Evolutionary conservation across 2,888 invertebrate genomes (phyloP).

Genomic region (Penaeus monodon): DNA sequence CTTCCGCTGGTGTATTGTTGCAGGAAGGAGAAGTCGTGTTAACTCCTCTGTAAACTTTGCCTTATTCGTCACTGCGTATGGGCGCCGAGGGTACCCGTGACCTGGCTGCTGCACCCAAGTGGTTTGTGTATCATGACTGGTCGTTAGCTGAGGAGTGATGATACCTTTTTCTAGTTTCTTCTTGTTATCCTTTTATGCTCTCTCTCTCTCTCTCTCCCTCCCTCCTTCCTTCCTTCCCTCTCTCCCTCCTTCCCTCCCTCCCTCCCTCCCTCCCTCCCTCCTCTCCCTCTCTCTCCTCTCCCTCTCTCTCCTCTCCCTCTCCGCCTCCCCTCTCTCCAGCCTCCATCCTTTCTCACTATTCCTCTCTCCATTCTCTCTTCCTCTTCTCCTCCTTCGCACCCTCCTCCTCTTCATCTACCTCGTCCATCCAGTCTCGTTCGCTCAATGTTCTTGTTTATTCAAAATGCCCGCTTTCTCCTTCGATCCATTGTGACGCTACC

Average conservation of each 20-base stretch:
- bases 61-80: too few relatives aligned
- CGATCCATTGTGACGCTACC: too few relatives aligned
- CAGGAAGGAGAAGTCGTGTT: too few relatives aligned
- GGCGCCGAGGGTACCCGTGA: too few relatives aligned
- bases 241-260: neutral
- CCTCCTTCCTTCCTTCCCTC: neutral
- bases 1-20: too few relatives aligned
- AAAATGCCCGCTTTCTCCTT: neutral
- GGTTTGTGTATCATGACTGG: too few relatives aligned
- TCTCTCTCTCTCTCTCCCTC: neutral
- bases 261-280: neutral
- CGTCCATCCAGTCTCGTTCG: neutral
- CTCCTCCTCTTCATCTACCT: too few relatives aligned
- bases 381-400: neutral
- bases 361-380: neutral
- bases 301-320: neutral
- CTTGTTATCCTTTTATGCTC: neutral
- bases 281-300: neutral
- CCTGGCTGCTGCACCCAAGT: too few relatives aligned
- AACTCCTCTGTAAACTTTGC: too few relatives aligned
- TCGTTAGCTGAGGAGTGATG: too few relatives aligned
- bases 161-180: neutral
- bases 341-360: too few relatives aligned
- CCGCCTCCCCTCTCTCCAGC: neutral
- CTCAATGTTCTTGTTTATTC: neutral